Evolutionary conservation across 2,797 vertebrate genomes (phyloP).

Genomic region (Lerista edwardsae): DNA sequence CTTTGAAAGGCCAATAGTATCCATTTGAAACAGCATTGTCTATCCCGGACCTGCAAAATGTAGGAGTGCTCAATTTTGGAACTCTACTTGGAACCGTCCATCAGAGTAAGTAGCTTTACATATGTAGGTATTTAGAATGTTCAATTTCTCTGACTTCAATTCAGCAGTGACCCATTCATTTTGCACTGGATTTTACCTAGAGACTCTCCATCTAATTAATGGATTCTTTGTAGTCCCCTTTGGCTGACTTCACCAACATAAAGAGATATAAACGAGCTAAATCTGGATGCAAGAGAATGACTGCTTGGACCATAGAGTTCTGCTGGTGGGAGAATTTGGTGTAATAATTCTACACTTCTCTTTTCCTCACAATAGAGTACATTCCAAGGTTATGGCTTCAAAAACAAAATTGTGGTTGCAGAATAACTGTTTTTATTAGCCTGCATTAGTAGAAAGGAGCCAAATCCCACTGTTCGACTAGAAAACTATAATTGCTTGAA

Average conservation of each 20-base stretch:
- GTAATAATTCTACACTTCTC: background rate
- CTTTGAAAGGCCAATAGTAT: background rate
- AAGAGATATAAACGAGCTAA: slow-evolving; percentile 18
- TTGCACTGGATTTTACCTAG: slow-evolving; percentile 13
- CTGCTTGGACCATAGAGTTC: slow-evolving; percentile 13
- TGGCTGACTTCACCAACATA: background rate
- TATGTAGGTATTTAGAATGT: slow-evolving; percentile 12
- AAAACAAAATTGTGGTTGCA: background rate
- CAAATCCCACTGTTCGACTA: background rate
- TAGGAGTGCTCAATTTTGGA: background rate
- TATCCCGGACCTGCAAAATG: background rate
- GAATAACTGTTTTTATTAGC: slow-evolving; percentile 5
- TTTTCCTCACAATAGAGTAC: background rate
- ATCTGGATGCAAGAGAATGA: slow-evolving; percentile 24
- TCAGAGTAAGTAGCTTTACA: background rate
- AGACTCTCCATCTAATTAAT: slow-evolving; percentile 29
- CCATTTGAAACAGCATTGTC: background rate
- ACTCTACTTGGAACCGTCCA: background rate
- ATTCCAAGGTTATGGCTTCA: slow-evolving; percentile 9
- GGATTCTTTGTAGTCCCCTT: slow-evolving; percentile 4
- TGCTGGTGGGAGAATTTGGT: background rate
- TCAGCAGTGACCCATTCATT: slow-evolving; percentile 20
- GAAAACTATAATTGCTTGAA: background rate
- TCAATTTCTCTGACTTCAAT: slow-evolving; percentile 1
- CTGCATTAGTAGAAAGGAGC: background rate